These are phyloP conservation scores for Adelognathus sp. DNA, from an alignment of 2,888 invertebrate genomes.

Conservation along the genomic window DNA sequence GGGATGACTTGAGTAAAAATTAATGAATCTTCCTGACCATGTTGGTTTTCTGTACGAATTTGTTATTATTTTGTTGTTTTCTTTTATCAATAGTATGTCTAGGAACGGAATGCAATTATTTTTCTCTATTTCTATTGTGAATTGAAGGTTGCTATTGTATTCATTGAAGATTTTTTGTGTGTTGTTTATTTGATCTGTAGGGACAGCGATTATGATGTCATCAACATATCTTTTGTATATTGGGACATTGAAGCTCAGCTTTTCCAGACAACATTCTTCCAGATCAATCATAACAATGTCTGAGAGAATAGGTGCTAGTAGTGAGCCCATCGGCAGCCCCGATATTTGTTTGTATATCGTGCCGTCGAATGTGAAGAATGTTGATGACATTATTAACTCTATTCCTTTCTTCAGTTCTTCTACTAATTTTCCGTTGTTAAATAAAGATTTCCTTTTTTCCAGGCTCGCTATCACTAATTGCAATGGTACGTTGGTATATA, in stretches of 20 bases:
- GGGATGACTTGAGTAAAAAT: neutral
- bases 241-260: neutral
- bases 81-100: neutral
- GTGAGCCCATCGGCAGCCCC: too few species aligned
- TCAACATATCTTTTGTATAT: neutral
- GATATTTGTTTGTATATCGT: too few species aligned
- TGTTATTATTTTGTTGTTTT: neutral
- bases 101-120: neutral
- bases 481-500: constrained; percentile 32
- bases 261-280: neutral
- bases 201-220: neutral
- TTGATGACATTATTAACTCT: constrained; percentile 13
- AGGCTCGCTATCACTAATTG: neutral
- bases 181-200: neutral
- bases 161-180: neutral
- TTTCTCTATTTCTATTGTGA: neutral
- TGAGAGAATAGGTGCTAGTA: too few species aligned
- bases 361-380: neutral
- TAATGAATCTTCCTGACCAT: neutral
- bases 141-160: neutral
- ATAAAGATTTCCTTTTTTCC: neutral
- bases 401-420: constrained; percentile 9
- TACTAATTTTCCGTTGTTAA: neutral
- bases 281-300: too few species aligned
- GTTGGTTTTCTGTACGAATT: neutral